Evolutionary conservation across 2,888 invertebrate genomes (phyloP), one percentile per base, ranked within the genome.

Genomic region (Drosophila paramelanica): DNA sequence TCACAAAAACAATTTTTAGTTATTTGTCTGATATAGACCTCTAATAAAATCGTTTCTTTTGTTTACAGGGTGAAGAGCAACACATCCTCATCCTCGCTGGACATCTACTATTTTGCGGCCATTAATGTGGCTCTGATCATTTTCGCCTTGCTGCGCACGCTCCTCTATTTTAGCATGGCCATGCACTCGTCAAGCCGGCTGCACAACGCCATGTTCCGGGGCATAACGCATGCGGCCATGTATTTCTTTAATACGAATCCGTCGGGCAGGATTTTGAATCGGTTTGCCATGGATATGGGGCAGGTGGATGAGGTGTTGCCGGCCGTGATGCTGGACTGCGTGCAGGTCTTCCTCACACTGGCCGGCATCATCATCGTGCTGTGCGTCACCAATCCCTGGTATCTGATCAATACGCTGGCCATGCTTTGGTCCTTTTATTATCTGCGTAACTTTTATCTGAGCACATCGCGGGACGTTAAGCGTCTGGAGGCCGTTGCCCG

Each of bases 191-290:
- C 98, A 0, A 95, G 94, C 1, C 94, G 93, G 13, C 93, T 98
- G 0, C 98, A 98, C 93, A 95, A 96, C 91, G 93, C 92, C 8
- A 98, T 98, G 97, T 97, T 98, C 91, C 91, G 93, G 10, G 93
- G 95, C 20, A 94, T 98, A 17, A 95, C 96, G 2, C 94, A 95
- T 42, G 96, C 97, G 0, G 95, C 96, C 0, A 96, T 97, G 94
- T 93, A 95, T 33, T 98, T 98, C 93, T 98, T 98, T 93, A 97
- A 97, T 90, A 94, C 95, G 1, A 98, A 98, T 92, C 96, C 97
- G 0, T 95, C 96, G 0, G 96, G 96, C 0, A 93, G 96, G 36
- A 96, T 98, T 73, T 93, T 98, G 46, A 98, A 98, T 92, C 93
- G 98, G 27, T 98, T 98, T 92, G 96, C 97, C 0, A 98, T 97